Evolutionary conservation across 2,113 vertebrate genomes (phyloP), one percentile per base, ranked within the genome.

Genomic region (Chamaea fasciata): DNA sequence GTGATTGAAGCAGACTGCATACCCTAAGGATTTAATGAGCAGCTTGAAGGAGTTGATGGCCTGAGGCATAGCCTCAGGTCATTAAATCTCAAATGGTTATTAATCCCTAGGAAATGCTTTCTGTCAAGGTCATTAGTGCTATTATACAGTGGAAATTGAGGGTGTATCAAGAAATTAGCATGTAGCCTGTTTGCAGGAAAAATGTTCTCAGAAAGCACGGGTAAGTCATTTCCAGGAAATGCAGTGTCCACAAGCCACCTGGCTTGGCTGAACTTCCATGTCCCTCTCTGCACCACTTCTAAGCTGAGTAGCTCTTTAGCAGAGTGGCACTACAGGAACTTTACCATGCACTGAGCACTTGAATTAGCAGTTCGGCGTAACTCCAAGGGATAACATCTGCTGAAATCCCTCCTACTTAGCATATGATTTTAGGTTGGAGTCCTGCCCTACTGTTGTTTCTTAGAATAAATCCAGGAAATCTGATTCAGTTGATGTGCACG

Each of bases 91-190:
- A 93, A 89, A 96, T 87, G 82, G 81, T 93, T 87, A 89, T 46
- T 87, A 96, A 77, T 92, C 80, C 93, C 83, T 60, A 88, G 92
- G 81, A 96, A 73, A 92, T 64, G 37, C 59, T 90, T 92, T 93
- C 63, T 91, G 69, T 77, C 83, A 96, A 96, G 94, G 95, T 95
- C 96, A 96, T 92, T 95, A 90, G 89, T 85, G 87, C 52, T 78
- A 65, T 90, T 95, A 84, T 87, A 87, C 91, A 89, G 46, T 82
- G 84, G 27, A 83, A 83, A 95, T 28, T 49, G 70, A 89, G 73
- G 52, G 17, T 12, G 6, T 44, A 78, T 33, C 0, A 21, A 90
- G 85, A 87, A 82, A 94, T 92, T 88, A 77, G 47, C 55, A 70
- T 70, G 55, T 8, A 39, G 60, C 56, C 60, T 89, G 39, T 81